Base-by-base conservation (phyloP, 2,113 vertebrate genomes). In the Sinocyclocheilus maitianheensis region DNA sequence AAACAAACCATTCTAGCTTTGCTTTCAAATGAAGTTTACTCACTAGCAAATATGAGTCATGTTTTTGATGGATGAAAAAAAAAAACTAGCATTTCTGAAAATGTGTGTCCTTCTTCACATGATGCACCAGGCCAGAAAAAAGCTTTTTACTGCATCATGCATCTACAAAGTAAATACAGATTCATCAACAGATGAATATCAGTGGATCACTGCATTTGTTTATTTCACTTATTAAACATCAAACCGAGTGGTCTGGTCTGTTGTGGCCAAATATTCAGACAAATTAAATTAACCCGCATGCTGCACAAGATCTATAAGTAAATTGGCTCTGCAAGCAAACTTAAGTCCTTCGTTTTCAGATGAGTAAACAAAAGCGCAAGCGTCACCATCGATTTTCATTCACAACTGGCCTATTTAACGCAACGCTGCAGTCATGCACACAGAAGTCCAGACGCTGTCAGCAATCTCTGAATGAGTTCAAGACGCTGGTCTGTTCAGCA, bases 371-470 rank as follows among this genome's bases (percentile, higher is more conserved):
- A 81, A 63, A 81, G 78, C 22, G 14, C 60, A 63, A 81, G 13
- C 34, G 22, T 22, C 22, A 24, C 72, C 40, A 75, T 75, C 5
- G 18, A 75, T 48, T 75, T 75, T 48, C 72, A 75, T 48, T 48
- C 72, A 87, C 69, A 76, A 51, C 43, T 76, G 83, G 46, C 77
- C 83, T 65, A 87, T 84, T 87, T 81, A 87, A 84, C 55, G 34
- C 48, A 51, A 14, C 18, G 34, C 71, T 85, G 77, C 87, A 87
- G 77, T 60, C 83, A 81, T 81, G 71, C 77, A 40, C 46, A 67
- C 34, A 55, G 5, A 37, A 81, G 34, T 24, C 69, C 40, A 75
- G 75, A 46, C 48, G 40, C 37, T 67, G 62, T 85, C 74, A 71
- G 48, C 46, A 77, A 77, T 14, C 14, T 20, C 14, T 53, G 24